Conservation (phyloP, 2,113 vertebrate genomes). For the Nanger granti region DNA sequence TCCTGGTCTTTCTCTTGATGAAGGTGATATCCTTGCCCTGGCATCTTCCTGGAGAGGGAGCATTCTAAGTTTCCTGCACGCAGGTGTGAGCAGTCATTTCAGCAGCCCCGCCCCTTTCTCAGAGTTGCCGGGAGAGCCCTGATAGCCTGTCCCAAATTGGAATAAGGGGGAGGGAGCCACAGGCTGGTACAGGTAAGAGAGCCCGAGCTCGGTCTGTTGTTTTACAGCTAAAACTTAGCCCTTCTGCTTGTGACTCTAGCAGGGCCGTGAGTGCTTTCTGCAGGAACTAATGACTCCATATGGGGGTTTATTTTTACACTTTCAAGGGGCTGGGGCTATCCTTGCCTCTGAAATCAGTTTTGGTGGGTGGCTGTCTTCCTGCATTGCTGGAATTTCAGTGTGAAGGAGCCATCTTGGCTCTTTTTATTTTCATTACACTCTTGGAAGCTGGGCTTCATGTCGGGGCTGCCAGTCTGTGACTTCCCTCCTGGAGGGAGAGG, state of each 20-base stretch:
- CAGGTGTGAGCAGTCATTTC: constrained; percentile 28
- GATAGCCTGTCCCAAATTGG: constrained; percentile 34
- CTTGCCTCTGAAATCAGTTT: background rate
- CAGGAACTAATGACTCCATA: background rate
- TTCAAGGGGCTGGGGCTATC: background rate
- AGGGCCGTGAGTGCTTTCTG: background rate
- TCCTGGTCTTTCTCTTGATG: background rate
- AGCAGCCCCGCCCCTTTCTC: background rate
- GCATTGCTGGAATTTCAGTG: background rate
- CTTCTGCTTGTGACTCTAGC: accelerated
- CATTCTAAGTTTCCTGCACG: constrained; percentile 40
- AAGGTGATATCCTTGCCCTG: background rate
- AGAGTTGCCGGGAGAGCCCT: background rate
- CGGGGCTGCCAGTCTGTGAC: background rate
- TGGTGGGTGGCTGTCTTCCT: background rate
- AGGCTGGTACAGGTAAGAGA: constrained; percentile 74
- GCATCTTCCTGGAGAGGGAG: background rate
- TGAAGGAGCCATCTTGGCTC: constrained; percentile 51
- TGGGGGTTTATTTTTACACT: background rate
- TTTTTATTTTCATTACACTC: background rate
- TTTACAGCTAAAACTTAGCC: background rate
- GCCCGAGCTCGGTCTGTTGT: background rate
- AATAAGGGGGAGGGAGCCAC: constrained; percentile 17
- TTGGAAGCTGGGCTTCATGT: background rate
- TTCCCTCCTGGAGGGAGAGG: background rate